Base-by-base conservation (phyloP, 2,888 invertebrate species). In the Pseudococcus jackbeardsleyi region DNA sequence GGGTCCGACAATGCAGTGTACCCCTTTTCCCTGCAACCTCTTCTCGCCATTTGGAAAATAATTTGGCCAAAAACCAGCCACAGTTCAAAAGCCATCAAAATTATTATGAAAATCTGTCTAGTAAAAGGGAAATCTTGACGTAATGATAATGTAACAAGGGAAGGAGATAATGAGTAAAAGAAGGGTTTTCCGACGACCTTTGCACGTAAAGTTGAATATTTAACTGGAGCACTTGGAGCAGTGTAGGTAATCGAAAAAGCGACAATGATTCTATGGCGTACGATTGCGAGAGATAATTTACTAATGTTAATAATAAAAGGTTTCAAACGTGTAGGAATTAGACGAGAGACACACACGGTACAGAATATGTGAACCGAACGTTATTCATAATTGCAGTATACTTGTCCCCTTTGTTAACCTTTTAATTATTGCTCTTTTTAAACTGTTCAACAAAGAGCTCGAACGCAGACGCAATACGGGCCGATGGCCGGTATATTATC, bases 331-430 rank as follows among this genome's bases (percentile, higher is more conserved):
- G 72, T 72, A 72, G 72, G 72, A 72, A 72, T 33, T 72, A 72
- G 17, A 72, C 33, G 26, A 42, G 5, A 26, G 12, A 68, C 68
- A 68, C 17, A 33, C 72, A 72, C 17, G 5, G 33, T 19, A 33
- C 15, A 33, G 33, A 33, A 72, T 33, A 72, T 72, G 17, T 19
- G 33, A 64, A 72, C 72, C 9, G 68, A 68, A 33, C 72, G 72
- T 72, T 72, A 72, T 72, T 26, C 72, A 72, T 72, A 72, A 72
- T 72, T 72, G 72, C 33, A 72, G 72, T 72, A 72, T 72, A 33
- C 72, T 72, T 72, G 72, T 72, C 72, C 72, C 72, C 17, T 72
- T 72, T 72, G 72, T 72, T 72, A 72, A 72, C 72, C 72, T 72
- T 72, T 72, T 72, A 72, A 72, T 72, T 72, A 72, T 72, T 72